These are phyloP conservation scores for Kryptolebias marmoratus DNA, from an alignment of 2,113 vertebrate species.

Conservation along the genomic window DNA sequence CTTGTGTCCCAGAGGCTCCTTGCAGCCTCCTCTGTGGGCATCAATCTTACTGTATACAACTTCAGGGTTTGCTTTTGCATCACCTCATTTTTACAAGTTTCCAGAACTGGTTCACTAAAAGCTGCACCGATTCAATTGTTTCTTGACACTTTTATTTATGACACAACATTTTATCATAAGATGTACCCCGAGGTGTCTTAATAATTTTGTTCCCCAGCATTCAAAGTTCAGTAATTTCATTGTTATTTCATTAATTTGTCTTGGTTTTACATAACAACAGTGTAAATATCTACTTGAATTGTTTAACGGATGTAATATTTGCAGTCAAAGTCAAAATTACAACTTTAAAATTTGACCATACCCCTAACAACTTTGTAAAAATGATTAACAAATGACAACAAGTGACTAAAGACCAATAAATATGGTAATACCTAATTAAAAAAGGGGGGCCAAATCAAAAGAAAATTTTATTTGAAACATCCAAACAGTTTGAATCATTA, in stretches of 20 bases:
- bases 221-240: neutral
- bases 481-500: slow-evolving; percentile 82
- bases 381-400: slow-evolving; percentile 63
- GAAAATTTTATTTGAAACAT: slow-evolving; percentile 83
- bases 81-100: slow-evolving; percentile 65
- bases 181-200: neutral
- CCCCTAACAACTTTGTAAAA: slow-evolving; percentile 48
- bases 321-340: slow-evolving; percentile 24
- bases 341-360: slow-evolving; percentile 14
- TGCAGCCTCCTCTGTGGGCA: slow-evolving; percentile 72
- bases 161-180: neutral
- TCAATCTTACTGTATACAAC: slow-evolving; percentile 69
- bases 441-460: slow-evolving; percentile 77
- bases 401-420: slow-evolving; percentile 58
- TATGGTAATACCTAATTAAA: slow-evolving; percentile 51
- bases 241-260: neutral
- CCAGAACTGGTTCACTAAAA: slow-evolving; percentile 56
- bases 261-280: neutral
- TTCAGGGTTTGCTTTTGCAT: slow-evolving; percentile 62
- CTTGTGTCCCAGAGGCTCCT: slow-evolving; percentile 69
- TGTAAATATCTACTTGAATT: slow-evolving; percentile 23
- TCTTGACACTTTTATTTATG: slow-evolving; percentile 6
- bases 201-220: neutral
- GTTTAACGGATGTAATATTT: slow-evolving; percentile 40
- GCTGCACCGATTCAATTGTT: slow-evolving; percentile 29